These are phyloP conservation scores for Polyommatus iphigenia DNA, from an alignment of 2,888 invertebrate genomes.

Conservation along the genomic window DNA sequence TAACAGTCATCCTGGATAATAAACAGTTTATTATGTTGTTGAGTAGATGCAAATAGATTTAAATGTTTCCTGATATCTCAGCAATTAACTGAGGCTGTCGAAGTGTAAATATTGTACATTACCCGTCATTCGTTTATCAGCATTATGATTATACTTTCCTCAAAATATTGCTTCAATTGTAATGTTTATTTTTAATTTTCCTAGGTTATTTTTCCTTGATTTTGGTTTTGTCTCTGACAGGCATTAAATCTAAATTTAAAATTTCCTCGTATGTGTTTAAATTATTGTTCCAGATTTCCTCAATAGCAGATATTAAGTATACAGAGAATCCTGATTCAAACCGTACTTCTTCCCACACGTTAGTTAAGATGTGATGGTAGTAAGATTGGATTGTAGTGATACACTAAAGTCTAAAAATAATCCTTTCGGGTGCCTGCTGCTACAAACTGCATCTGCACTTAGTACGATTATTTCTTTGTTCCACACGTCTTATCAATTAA, in stretches of 20 bases:
- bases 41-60: constrained; percentile 20
- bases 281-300: not conserved
- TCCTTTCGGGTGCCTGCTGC: not conserved
- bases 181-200: not conserved
- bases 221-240: not conserved
- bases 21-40: not conserved
- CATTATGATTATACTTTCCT: not conserved
- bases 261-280: not conserved
- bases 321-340: not conserved
- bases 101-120: constrained; percentile 15
- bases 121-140: not conserved
- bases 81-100: constrained; percentile 2
- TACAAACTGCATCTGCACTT: not conserved
- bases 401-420: not conserved
- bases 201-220: not conserved
- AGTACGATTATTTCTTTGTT: not conserved
- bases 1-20: constrained; percentile 8
- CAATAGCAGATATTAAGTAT: not conserved
- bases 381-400: not conserved
- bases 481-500: not conserved
- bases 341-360: constrained; percentile 1
- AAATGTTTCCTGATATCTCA: constrained; percentile 18
- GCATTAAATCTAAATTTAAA: not conserved
- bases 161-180: not conserved
- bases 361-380: not conserved